These are phyloP conservation scores for Erinaceus europaeus DNA, from an alignment of 2,113 vertebrate genomes.

Conservation along the genomic window DNA sequence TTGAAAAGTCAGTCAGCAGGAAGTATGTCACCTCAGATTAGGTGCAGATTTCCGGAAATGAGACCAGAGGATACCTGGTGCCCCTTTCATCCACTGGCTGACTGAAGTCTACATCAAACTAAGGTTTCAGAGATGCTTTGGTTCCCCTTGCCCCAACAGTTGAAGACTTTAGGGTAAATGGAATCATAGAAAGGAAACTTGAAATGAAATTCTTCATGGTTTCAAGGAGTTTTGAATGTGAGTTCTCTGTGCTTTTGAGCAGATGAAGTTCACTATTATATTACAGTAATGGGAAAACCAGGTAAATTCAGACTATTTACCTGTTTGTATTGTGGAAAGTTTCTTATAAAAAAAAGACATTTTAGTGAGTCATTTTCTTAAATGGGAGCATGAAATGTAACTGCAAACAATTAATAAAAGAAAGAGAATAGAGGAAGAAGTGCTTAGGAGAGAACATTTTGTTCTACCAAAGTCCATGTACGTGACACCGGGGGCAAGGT, in stretches of 20 bases:
- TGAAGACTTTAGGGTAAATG: background rate
- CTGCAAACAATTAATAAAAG: background rate
- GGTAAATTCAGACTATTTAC: background rate
- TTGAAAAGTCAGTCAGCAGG: background rate
- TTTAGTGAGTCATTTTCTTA: background rate
- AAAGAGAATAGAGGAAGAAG: background rate
- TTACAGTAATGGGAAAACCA: background rate
- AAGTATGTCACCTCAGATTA: background rate
- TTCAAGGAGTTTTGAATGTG: background rate
- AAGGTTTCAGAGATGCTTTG: background rate
- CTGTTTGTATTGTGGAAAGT: background rate
- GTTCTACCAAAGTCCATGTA: background rate
- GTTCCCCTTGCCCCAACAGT: background rate
- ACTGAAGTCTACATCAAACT: background rate
- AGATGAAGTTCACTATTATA: background rate
- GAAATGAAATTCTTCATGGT: background rate
- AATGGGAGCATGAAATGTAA: background rate
- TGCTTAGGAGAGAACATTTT: background rate
- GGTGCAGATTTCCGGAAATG: conserved; percentile 32
- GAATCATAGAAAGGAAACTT: background rate
- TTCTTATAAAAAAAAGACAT: background rate
- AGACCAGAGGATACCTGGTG: background rate
- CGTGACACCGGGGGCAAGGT: background rate
- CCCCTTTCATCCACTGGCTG: background rate
- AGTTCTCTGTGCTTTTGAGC: background rate